Evolutionary conservation across 2,797 vertebrate genomes (phyloP), one percentile per base, ranked within the genome.

Genomic region (Threskiornis aethiopicus): DNA sequence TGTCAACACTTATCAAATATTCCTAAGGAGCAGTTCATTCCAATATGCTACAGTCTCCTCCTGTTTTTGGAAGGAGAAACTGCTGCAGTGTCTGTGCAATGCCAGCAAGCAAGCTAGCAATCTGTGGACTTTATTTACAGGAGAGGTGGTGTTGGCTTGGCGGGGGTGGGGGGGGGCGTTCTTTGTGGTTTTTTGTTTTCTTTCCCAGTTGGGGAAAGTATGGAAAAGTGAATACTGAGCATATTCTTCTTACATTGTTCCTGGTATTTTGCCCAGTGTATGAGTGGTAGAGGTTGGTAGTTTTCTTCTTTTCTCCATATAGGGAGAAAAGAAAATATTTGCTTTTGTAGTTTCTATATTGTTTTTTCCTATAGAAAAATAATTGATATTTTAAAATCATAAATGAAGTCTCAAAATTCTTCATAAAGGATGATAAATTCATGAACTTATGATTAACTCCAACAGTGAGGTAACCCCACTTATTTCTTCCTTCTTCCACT

Each of bases 1-100:
- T 95, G 95, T 94, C 93, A 76, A 91, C 79, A 39, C 5, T 93
- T 77, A 80, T 69, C 58, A 95, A 95, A 91, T 91, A 91, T 96
- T 95, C 76, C 82, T 51, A 69, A 91, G 69, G 69, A 81, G 52
- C 54, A 83, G 44, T 75, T 94, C 6, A 0, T 75, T 96, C 72
- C 65, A 87, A 17, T 73, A 73, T 77, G 79, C 84, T 94, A 57
- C 41, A 67, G 76, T 72, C 69, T 91, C 49, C 51, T 96, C 64
- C 72, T 90, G 65, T 2, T 86, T 95, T 95, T 96, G 89, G 87
- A 95, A 96, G 87, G 87, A 91, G 75, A 92, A 79, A 91, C 33
- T 78, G 52, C 93, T 85, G 95, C 91, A 95, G 75, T 44, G 81
- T 31, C 61, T 90, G 35, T 1, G 5, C 82, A 85, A 29, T 81